Evolutionary conservation across 2,113 vertebrate species (phyloP).

Genomic region (Piliocolobus tephrosceles): DNA sequence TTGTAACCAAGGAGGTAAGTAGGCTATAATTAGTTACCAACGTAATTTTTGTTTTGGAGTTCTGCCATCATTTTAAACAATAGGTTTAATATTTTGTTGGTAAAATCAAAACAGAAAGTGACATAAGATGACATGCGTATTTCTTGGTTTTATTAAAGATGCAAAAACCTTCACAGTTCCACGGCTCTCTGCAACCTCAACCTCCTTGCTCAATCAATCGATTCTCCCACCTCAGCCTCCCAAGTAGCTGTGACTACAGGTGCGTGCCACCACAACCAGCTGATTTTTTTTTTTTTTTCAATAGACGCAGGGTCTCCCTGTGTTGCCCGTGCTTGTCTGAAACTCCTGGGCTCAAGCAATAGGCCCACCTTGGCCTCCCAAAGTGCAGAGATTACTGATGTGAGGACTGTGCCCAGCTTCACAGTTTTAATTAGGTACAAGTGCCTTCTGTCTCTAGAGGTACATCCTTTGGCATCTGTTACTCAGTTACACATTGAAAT

Average conservation of each 20-base stretch:
- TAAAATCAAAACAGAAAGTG: slow-evolving; percentile 46
- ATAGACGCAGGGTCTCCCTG: too few species aligned
- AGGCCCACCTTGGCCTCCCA: too few species aligned
- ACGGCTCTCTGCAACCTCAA: too few species aligned
- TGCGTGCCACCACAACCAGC: too few species aligned
- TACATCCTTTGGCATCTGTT: slow-evolving; percentile 47
- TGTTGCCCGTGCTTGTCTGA: too few species aligned
- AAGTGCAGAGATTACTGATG: too few species aligned
- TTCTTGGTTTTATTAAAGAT: slow-evolving; percentile 64
- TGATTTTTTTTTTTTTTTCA: too few species aligned
- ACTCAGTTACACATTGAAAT: slow-evolving; percentile 39
- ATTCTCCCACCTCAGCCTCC: too few species aligned
- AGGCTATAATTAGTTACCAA: not conserved
- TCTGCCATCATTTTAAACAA: slow-evolving; percentile 37
- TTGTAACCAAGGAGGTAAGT: not conserved
- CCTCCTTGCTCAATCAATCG: too few species aligned
- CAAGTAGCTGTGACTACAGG: too few species aligned
- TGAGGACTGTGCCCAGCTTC: too few species aligned
- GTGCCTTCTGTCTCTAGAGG: slow-evolving; percentile 30
- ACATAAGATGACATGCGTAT: slow-evolving; percentile 16
- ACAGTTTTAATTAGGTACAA: slow-evolving; percentile 66
- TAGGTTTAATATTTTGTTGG: slow-evolving; percentile 56
- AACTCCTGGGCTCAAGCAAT: too few species aligned
- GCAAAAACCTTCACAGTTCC: slow-evolving; percentile 28
- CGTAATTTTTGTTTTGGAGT: not conserved